phyloP scores from a whole-genome alignment of 2,113 vertebrate genomes.

The Hiodon tergisus region DNA sequence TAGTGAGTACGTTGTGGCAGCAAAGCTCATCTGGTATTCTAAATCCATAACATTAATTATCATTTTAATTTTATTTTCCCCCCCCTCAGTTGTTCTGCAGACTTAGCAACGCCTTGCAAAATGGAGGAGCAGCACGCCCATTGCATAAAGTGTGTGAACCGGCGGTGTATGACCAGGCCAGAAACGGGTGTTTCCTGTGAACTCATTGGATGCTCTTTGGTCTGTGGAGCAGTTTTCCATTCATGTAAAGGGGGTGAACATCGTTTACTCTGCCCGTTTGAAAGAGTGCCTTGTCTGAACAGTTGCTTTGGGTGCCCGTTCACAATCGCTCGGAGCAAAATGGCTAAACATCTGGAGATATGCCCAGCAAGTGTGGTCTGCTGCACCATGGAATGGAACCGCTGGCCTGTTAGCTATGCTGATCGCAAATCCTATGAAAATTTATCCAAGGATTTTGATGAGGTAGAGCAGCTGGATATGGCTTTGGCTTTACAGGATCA shows the following conservation, averaged over 20 bases:
- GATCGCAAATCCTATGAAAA: conserved; percentile 95
- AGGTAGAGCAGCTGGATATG: conserved; percentile 96
- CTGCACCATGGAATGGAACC: conserved; percentile 99
- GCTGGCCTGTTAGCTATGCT: conserved; percentile 96
- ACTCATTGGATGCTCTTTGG: conserved; percentile 83
- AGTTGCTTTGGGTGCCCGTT: conserved; percentile 91
- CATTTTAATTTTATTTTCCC: not conserved
- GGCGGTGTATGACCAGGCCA: conserved; percentile 86
- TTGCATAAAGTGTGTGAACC: conserved; percentile 90
- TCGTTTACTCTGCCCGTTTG: conserved; percentile 84
- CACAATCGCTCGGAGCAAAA: conserved; percentile 76
- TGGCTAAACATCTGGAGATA: conserved; percentile 84
- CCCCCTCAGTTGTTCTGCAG: conserved; percentile 34
- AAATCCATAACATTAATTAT: not conserved
- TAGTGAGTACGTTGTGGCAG: not conserved
- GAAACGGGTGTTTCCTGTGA: conserved; percentile 84
- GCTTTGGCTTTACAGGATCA: conserved; percentile 96
- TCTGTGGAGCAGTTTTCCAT: conserved; percentile 95
- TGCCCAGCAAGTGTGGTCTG: conserved; percentile 97
- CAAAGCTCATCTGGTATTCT: not conserved
- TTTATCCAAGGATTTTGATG: conserved; percentile 89
- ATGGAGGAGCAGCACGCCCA: conserved; percentile 89
- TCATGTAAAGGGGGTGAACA: conserved; percentile 88
- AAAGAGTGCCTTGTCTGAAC: conserved; percentile 91
- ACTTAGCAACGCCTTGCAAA: conserved; percentile 43